Percentiles rank a stretch among this genome's conserved stretches.
Conservation (phyloP, 2,113 vertebrate genomes). For the Strix uralensis region DNA sequence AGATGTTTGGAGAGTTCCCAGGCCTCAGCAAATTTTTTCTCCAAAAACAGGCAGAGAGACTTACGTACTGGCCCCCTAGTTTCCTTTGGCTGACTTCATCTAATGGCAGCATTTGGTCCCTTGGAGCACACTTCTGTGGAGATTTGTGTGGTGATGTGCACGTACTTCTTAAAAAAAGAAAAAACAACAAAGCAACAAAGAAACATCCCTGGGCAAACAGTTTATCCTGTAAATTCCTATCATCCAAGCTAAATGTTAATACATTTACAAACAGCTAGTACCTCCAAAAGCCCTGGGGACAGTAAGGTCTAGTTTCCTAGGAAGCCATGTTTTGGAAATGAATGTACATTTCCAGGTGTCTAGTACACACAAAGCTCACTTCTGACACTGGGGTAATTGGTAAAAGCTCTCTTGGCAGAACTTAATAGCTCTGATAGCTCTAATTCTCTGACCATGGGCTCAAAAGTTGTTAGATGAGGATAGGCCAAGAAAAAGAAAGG, state of each 20-base stretch:
- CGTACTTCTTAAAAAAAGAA: not conserved
- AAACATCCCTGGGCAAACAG: not conserved
- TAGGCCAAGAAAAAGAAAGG: not conserved
- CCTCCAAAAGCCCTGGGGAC: not conserved
- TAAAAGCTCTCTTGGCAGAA: not conserved
- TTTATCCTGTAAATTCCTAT: not conserved
- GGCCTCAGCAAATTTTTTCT: not conserved
- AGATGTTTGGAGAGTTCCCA: constrained; percentile 49
- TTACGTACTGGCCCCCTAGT: not conserved
- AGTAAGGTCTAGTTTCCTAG: not conserved
- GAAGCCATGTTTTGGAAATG: not conserved
- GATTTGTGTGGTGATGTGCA: not conserved
- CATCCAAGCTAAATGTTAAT: not conserved
- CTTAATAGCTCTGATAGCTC: not conserved
- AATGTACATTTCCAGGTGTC: not conserved
- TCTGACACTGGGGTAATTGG: not conserved
- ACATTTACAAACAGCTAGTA: not conserved
- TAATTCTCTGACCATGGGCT: accelerated
- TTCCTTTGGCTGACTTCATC: constrained; percentile 23
- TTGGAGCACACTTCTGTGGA: not conserved
- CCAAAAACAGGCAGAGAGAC: not conserved
- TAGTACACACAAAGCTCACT: accelerated
- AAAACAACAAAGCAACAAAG: not conserved
- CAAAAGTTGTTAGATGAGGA: not conserved
- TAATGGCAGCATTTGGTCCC: not conserved